Conservation (phyloP, 2,888 invertebrate species). For the Pteria penguin region DNA sequence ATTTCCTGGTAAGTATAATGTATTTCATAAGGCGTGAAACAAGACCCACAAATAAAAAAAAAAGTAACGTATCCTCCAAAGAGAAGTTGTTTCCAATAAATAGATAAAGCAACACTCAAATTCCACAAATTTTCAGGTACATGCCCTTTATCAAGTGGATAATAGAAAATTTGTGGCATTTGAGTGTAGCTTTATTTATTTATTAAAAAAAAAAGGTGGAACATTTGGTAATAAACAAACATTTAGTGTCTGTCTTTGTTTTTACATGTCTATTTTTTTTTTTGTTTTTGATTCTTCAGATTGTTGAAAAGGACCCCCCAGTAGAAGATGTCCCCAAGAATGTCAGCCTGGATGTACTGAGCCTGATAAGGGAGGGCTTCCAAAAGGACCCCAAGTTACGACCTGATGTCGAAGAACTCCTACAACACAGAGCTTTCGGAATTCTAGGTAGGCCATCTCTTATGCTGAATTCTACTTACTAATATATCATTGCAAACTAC, state of each 20-base stretch:
- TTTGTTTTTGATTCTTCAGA: constrained; percentile 52
- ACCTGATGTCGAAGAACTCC: constrained; percentile 60
- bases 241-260: no score
- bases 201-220: no score
- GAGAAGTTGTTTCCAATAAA: no score
- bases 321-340: constrained; percentile 71
- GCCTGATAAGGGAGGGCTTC: constrained; percentile 64
- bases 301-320: constrained; percentile 70
- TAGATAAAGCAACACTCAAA: no score
- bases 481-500: no score
- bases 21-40: no score
- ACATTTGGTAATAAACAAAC: neutral
- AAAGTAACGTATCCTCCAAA: no score
- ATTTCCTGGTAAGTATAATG: constrained; percentile 68
- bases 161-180: no score
- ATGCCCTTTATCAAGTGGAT: neutral
- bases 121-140: no score
- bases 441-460: constrained; percentile 54
- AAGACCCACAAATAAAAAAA: no score
- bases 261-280: neutral
- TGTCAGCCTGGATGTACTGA: constrained; percentile 54
- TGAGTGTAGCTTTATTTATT: no score
- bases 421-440: constrained; percentile 64
- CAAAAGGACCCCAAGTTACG: constrained; percentile 56
- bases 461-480: no score